phyloP scores from a whole-genome alignment of 2,888 invertebrate genomes.

The Ramazzottius varieornatus region DNA sequence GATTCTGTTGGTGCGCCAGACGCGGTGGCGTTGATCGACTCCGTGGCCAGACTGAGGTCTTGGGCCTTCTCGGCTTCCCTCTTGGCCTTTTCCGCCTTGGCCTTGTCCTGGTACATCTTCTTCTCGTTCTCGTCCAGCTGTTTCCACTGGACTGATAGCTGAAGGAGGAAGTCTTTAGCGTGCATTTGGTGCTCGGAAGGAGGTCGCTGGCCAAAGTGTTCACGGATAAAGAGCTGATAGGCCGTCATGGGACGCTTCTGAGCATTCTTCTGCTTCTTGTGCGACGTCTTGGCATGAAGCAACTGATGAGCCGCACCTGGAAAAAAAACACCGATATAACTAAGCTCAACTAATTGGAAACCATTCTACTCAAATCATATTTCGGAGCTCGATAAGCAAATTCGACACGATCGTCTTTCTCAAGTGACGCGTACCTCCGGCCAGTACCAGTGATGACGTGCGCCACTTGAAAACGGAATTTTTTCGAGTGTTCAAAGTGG shows the following conservation, averaged over 20 bases:
- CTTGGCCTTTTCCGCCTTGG: not conserved
- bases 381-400: too few species aligned
- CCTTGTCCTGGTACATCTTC: not conserved
- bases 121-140: not conserved
- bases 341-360: not conserved
- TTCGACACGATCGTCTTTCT: too few species aligned
- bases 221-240: conserved; percentile 1
- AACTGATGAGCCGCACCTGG: not conserved
- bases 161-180: not conserved
- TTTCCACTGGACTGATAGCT: not conserved
- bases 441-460: too few species aligned
- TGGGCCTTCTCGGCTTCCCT: not conserved
- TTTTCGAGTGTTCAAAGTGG: too few species aligned
- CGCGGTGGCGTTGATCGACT: too few species aligned
- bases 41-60: too few species aligned
- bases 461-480: too few species aligned
- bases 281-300: not conserved
- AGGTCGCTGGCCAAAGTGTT: not conserved
- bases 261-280: not conserved
- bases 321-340: not conserved
- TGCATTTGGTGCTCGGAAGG: not conserved
- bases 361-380: too few species aligned
- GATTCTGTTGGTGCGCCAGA: too few species aligned
- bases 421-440: too few species aligned
- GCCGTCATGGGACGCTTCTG: conserved; percentile 3